Percentiles rank a stretch among this genome's conserved stretches.
Evolutionary conservation across 2,113 vertebrate genomes (phyloP).

Genomic region (Syrmaticus mikado): DNA sequence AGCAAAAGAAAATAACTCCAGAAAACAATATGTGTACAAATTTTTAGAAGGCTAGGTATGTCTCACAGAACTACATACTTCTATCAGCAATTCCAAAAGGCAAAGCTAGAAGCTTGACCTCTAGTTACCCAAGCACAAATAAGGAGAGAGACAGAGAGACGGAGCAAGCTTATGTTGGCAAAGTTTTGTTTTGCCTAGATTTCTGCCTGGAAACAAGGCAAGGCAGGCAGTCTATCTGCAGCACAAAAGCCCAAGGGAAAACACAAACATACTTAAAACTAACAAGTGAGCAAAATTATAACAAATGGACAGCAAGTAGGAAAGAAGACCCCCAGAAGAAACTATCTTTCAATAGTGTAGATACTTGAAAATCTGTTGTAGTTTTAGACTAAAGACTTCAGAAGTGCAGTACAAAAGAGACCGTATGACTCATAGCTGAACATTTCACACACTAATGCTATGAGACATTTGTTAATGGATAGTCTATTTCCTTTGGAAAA

Average conservation of each 20-base stretch:
- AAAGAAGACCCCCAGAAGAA: background rate
- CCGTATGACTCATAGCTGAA: slow-evolving; percentile 45
- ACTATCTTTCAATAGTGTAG: background rate
- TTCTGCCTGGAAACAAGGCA: slow-evolving; percentile 49
- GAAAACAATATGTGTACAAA: background rate
- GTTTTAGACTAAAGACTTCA: slow-evolving; percentile 24
- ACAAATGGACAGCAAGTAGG: slow-evolving; percentile 2
- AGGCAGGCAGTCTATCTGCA: slow-evolving; percentile 1
- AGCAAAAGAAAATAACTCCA: background rate
- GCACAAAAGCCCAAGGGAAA: background rate
- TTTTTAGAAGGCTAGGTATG: background rate
- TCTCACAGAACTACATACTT: background rate
- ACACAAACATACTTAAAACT: slow-evolving; percentile 7
- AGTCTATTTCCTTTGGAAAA: slow-evolving; percentile 46
- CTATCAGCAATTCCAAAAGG: background rate
- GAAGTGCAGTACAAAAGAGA: slow-evolving; percentile 19
- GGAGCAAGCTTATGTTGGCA: background rate
- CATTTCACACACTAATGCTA: slow-evolving; percentile 8
- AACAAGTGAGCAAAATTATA: slow-evolving; percentile 16
- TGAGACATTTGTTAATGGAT: slow-evolving; percentile 59
- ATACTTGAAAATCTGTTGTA: slow-evolving; percentile 17
- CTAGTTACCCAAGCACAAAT: slow-evolving; percentile 37
- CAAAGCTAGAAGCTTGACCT: slow-evolving; percentile 10
- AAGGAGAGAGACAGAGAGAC: background rate
- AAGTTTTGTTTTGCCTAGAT: slow-evolving; percentile 51